These are phyloP conservation scores for Coregonus ussuriensis DNA, from an alignment of 2,797 vertebrate genomes.

Conservation along the genomic window DNA sequence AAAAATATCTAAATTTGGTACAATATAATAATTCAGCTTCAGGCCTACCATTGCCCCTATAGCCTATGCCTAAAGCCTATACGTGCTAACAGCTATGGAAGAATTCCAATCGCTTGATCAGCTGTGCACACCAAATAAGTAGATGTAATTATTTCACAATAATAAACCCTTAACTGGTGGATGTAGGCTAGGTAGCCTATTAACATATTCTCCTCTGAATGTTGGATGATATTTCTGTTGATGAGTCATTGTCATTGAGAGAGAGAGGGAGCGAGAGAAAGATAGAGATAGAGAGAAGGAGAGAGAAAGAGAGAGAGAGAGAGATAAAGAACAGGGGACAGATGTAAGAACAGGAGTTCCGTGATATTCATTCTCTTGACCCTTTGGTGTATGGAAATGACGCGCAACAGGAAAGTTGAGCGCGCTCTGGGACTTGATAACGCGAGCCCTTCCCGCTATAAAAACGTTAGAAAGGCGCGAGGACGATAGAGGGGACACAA, in stretches of 20 bases:
- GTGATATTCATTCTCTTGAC: background rate
- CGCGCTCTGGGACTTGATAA: constrained; percentile 66
- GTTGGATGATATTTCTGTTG: background rate
- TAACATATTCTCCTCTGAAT: background rate
- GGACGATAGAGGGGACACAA: constrained; percentile 54
- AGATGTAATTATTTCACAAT: constrained; percentile 53
- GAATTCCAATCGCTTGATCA: constrained; percentile 3
- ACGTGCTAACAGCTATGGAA: background rate
- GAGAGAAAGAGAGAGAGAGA: no score
- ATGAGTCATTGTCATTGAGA: background rate
- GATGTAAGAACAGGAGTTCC: background rate
- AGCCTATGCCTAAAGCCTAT: background rate
- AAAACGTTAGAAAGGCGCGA: constrained; percentile 56
- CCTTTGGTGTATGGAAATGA: background rate
- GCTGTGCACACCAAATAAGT: constrained; percentile 36
- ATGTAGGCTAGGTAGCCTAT: background rate
- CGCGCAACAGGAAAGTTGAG: constrained; percentile 55
- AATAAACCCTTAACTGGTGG: constrained; percentile 59
- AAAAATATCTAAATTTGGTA: background rate
- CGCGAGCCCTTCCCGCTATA: constrained; percentile 57
- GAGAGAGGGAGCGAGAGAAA: no score
- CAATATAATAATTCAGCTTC: background rate
- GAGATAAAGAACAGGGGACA: background rate
- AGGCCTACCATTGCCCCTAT: background rate
- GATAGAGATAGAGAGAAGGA: no score